Evolutionary conservation across 1,140 invertebrate genomes (phyloP).

Genomic region (Brachionus angularis): DNA sequence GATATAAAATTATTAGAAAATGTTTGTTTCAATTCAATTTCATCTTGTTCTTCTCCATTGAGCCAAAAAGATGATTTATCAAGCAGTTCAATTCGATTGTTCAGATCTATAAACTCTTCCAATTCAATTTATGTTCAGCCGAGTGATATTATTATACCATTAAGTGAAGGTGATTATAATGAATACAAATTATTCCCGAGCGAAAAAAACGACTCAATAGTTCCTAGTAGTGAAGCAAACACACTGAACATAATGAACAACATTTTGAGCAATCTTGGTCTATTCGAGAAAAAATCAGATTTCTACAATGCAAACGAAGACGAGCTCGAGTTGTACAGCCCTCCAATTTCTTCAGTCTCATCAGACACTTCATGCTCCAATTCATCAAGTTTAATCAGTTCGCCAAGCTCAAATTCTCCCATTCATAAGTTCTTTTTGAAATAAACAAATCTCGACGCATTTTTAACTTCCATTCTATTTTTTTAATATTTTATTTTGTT

Average conservation of each 20-base stretch:
- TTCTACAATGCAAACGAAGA: not conserved
- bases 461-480: conserved; percentile 10
- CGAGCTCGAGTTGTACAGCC: conserved; percentile 23
- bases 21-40: not conserved
- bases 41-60: conserved; percentile 4
- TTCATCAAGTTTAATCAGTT: conserved; percentile 12
- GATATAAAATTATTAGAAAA: not conserved
- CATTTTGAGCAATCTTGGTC: not conserved
- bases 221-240: no score
- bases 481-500: not conserved
- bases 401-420: conserved; percentile 24
- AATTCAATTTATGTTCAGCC: conserved; percentile 41
- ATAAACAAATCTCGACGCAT: no score
- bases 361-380: conserved; percentile 19
- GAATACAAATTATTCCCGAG: conserved; percentile 27
- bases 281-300: no score
- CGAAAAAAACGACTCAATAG: no score
- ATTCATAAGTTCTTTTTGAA: conserved; percentile 8
- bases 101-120: conserved; percentile 35
- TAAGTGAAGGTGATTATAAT: conserved; percentile 38
- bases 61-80: conserved; percentile 26
- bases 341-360: conserved; percentile 15
- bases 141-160: conserved; percentile 30
- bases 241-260: not conserved
- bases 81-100: not conserved